These are phyloP conservation scores for Drosophila nasuta DNA, from an alignment of 1,140 invertebrate genomes.

Conservation along the genomic window DNA sequence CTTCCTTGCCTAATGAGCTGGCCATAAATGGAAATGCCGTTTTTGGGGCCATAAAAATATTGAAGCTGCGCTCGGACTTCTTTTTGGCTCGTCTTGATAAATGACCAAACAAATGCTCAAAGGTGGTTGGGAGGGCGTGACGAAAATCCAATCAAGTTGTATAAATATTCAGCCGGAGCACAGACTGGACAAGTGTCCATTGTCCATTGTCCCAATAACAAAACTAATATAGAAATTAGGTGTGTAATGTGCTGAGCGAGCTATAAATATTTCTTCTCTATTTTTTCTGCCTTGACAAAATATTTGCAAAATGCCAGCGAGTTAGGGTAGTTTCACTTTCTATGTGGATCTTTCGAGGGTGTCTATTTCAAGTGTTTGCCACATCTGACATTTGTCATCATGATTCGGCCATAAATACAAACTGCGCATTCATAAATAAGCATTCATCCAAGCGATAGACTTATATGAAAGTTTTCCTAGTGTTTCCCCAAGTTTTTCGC, in stretches of 20 bases:
- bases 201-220: slow-evolving; percentile 51
- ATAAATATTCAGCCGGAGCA: slow-evolving; percentile 52
- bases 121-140: slow-evolving; percentile 55
- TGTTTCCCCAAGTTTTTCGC: background rate
- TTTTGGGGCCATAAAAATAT: slow-evolving; percentile 57
- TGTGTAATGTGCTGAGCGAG: slow-evolving; percentile 81
- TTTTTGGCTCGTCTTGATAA: slow-evolving; percentile 43
- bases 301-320: slow-evolving; percentile 76
- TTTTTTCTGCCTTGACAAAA: slow-evolving; percentile 48
- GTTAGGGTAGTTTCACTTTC: slow-evolving; percentile 39
- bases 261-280: slow-evolving; percentile 73
- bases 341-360: slow-evolving; percentile 26
- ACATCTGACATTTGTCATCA: slow-evolving; percentile 81
- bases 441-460: slow-evolving; percentile 52
- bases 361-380: slow-evolving; percentile 77
- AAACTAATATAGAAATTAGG: slow-evolving; percentile 83
- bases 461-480: slow-evolving; percentile 30
- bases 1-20: slow-evolving; percentile 5
- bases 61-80: slow-evolving; percentile 5
- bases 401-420: slow-evolving; percentile 83
- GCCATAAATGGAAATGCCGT: slow-evolving; percentile 53
- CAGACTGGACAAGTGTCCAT: slow-evolving; percentile 4
- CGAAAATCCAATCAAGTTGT: slow-evolving; percentile 78
- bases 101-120: slow-evolving; percentile 49
- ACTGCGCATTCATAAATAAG: slow-evolving; percentile 76